phyloP scores from a whole-genome alignment of 2,797 vertebrate genomes.

The Podarcis siculus region DNA sequence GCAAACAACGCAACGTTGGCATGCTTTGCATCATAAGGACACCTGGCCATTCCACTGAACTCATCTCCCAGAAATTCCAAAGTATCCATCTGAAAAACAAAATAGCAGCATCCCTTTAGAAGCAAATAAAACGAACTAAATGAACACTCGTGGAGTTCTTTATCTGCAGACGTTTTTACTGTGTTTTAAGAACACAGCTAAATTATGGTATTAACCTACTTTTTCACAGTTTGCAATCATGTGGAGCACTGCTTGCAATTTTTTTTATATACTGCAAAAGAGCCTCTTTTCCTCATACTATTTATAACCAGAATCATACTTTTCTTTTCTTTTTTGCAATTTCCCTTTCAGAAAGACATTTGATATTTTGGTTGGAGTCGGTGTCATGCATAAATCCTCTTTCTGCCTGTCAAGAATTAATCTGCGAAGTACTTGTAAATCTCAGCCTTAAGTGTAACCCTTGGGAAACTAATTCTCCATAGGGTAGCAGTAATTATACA shows the following conservation, averaged over 20 bases:
- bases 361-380: not conserved
- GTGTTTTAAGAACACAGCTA: slow-evolving; percentile 12
- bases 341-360: not conserved
- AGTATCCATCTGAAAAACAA: slow-evolving; percentile 86
- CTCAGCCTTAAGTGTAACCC: slow-evolving; percentile 54
- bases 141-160: not conserved
- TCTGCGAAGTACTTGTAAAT: slow-evolving; percentile 58
- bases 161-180: slow-evolving; percentile 10
- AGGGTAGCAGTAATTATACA: slow-evolving; percentile 43
- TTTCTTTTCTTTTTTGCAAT: not conserved
- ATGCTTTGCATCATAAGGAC: slow-evolving; percentile 97
- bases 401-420: slow-evolving; percentile 64
- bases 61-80: slow-evolving; percentile 93
- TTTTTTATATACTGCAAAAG: not conserved
- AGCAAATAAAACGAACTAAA: slow-evolving; percentile 18
- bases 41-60: slow-evolving; percentile 98
- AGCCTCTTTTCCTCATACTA: not conserved
- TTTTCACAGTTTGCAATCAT: not conserved
- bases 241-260: not conserved
- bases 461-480: slow-evolving; percentile 65
- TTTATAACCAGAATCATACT: not conserved
- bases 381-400: slow-evolving; percentile 56
- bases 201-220: slow-evolving; percentile 13
- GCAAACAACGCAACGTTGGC: slow-evolving; percentile 96
- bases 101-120: slow-evolving; percentile 49